Conservation (phyloP, 2,797 vertebrate species). For the Thaleichthys pacificus region DNA sequence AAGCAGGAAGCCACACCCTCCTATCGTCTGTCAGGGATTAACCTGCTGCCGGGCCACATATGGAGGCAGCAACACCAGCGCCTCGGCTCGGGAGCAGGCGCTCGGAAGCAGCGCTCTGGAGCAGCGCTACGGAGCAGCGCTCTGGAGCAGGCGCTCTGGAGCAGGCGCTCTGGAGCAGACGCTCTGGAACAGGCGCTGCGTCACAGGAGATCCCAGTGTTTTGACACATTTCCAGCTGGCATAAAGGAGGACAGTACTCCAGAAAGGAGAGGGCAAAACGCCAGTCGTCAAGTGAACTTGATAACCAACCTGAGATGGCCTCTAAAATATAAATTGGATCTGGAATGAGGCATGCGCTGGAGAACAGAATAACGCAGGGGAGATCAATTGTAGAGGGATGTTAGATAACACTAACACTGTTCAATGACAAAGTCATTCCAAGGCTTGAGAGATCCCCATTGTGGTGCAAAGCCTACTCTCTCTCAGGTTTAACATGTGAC, state of each 20-base stretch:
- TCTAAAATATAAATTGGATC: no score
- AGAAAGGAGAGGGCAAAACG: background rate
- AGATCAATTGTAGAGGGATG: no score
- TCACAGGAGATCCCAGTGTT: constrained; percentile 5
- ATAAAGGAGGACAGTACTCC: background rate
- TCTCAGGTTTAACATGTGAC: no score
- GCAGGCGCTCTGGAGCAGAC: background rate
- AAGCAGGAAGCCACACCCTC: background rate
- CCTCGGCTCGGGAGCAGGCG: no score
- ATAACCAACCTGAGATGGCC: no score
- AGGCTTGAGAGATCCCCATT: no score
- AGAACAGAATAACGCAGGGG: no score
- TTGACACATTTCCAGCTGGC: constrained; percentile 12
- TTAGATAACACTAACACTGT: no score
- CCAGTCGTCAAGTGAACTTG: background rate
- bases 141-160: background rate
- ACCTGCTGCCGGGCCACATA: background rate
- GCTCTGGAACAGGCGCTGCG: background rate
- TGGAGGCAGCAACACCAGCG: constrained; percentile 10
- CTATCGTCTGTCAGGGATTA: background rate
- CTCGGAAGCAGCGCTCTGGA: background rate
- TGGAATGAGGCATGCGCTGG: no score
- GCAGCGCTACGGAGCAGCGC: background rate
- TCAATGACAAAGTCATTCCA: no score
- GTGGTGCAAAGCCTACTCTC: no score